Base-by-base conservation (phyloP, 2,888 invertebrate genomes). In the Belgica antarctica region DNA sequence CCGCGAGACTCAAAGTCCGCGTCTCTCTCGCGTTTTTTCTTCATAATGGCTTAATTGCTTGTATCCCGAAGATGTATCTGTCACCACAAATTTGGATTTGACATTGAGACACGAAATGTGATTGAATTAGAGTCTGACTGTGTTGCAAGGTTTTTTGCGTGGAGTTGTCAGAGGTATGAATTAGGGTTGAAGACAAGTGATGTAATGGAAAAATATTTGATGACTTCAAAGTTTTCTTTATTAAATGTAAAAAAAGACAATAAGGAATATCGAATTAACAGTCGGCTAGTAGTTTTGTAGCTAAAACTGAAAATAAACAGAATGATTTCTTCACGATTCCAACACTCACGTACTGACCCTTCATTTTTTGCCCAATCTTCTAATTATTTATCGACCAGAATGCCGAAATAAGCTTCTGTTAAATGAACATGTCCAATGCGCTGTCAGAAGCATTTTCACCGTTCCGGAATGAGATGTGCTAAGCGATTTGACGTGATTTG, bases 61-160 rank as follows among this genome's bases (percentile, higher is more conserved):
- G 25, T 59, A 27, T 24, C 25, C 52, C 24, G 34, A 52, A 68
- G 57, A 68, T 57, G 68, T 68, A 24, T 27, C 47, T 68, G 68
- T 68, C 68, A 68, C 46, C 47, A 47, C 68, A 57, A 68, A 68
- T 68, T 57, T 65, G 46, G 46, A 46, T 65, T 65, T 65, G 65
- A 24, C 65, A 65, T 65, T 68, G 68, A 57, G 27, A 65, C 36
- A 57, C 68, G 68, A 57, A 59, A 25, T 25, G 2, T 25, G 59
- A 59, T 59, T 59, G 59, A 59, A 12, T 59, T 59, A 59, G 59
- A 59, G 27, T 24, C 25, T 25, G 19, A 22, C 24, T 52, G 22
- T 4, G 19, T 15, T 24, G 52, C 52, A 8, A n/a, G n/a, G 52
- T 15, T 59, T 24, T 7, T 52, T 52, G 24, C 27, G 8, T 19